Conservation (phyloP, 2,113 vertebrate genomes). For the Numida meleagris region DNA sequence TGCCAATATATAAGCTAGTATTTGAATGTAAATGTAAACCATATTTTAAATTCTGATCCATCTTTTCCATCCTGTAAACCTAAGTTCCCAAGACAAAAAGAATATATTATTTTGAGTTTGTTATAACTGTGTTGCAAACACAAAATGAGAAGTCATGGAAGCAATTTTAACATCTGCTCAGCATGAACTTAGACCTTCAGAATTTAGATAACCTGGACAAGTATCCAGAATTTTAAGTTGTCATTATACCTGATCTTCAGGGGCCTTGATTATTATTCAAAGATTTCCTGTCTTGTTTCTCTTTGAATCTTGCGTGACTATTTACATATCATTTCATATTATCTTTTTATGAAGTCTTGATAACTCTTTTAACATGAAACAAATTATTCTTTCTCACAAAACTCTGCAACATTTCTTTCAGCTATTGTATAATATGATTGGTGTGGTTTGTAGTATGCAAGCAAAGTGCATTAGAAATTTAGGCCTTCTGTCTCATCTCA, state of each 20-base stretch:
- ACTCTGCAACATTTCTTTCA: background rate
- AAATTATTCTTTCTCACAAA: background rate
- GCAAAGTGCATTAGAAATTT: background rate
- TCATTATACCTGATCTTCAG: background rate
- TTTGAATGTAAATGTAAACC: background rate
- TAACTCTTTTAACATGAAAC: background rate
- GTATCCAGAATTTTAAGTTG: background rate
- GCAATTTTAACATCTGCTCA: background rate
- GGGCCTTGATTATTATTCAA: background rate
- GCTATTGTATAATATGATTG: background rate
- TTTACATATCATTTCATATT: background rate
- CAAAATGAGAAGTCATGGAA: background rate
- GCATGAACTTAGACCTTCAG: background rate
- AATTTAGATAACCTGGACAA: background rate
- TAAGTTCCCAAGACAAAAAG: background rate
- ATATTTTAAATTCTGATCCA: background rate
- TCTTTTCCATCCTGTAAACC: background rate
- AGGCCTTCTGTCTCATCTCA: background rate
- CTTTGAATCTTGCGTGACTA: background rate
- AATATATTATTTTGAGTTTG: background rate
- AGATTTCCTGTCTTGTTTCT: background rate
- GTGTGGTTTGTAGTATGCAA: background rate
- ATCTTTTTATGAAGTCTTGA: background rate
- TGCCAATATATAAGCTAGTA: background rate
- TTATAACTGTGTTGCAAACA: background rate